Base-by-base conservation (phyloP, 2,797 vertebrate species). In the Siniperca scherzeri region DNA sequence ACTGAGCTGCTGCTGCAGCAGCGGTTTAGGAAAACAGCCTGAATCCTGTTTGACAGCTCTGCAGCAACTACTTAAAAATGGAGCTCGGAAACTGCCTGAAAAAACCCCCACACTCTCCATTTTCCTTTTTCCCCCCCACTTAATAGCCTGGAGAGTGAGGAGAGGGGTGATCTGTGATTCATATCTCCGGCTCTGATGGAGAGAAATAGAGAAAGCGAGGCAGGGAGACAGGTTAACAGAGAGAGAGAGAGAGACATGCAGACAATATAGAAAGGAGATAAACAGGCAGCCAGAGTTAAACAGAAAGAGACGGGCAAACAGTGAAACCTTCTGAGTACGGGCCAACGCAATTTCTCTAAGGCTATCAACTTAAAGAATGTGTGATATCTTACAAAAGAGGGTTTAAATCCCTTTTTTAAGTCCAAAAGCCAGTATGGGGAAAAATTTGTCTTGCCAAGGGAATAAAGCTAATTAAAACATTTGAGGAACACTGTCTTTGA, bases 11-110 rank as follows among this genome's bases (percentile, higher is more conserved):
- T 50, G 79, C 81, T 77, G 81, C 81, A 25, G 55, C 64, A 36
- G 57, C 4, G 5, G 16, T 76, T 86, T 36, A 33, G 22, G 27
- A 77, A 62, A 84, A 59, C 55, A 77, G 77, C 46, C 70, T 1
- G 56, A 78, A 74, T 77, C 74, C 82, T 57, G 69, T 40, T n/a
- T 80, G 82, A 85, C 88, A 87, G 86, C 77, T 82, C 71, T 77
- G 82, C 46, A 0, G 55, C 36, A 72, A 33, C 30, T 64, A 62
- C 78, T 78, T 82, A 59, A 70, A 77, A 81, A 74, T 22, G 22
- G 57, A 80, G 56, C 78, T 66, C 30, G 46, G 11, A 70, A 65
- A 25, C 42, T 3, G 12, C 11, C 46, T 17, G 33, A 14, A 46
- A 48, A 27, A 13, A 0, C 17, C 33, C 4, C 21, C 7, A 44